Evolutionary conservation across 2,113 vertebrate genomes (phyloP), one percentile per base, ranked within the genome.

Genomic region (Argyrosomus japonicus): DNA sequence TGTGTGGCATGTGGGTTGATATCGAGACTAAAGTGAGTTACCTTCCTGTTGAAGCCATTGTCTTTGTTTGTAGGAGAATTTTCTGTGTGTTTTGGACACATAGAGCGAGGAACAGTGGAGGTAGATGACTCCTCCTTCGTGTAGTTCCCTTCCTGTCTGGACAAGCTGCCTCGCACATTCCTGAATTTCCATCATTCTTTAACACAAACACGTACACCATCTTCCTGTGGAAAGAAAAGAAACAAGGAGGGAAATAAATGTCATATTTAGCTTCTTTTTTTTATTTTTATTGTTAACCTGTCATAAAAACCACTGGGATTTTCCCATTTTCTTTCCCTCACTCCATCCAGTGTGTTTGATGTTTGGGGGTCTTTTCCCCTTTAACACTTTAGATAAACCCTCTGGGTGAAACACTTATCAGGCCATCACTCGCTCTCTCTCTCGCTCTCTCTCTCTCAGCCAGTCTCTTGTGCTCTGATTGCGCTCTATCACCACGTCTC

Each of bases 141-240:
- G 43, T 71, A 17, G 5, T 23, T 76, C n/a, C 82, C 69, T 84
- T 92, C 88, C 81, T 90, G 91, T 82, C 87, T 79, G 85, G 75
- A 90, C 94, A 94, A 77, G 93, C 93, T 83, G 77, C 84, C 78
- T 83, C 82, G 72, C 71, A 67, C 89, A 83, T 88, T 87, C 81
- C 82, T 67, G 78, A 90, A 90, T 92, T 89, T 85, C 82, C 90
- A 60, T 91, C 88, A 84, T 93, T 87, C 88, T 78, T 82, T 8
- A 47, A 69, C 56, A 82, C 63, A 81, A 15, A 83, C 84, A 67
- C 53, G 3, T 45, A 68, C 68, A 50, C 4, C 51, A 32, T 79
- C 68, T 78, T 77, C 68, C 87, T 62, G 68, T 70, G 48, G 36
- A 58, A 23, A 58, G 45, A 82, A 58, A 15, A 71, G 17, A 51